These are phyloP conservation scores for Dexiosoma caninum DNA, from an alignment of 2,888 invertebrate genomes.

Conservation along the genomic window DNA sequence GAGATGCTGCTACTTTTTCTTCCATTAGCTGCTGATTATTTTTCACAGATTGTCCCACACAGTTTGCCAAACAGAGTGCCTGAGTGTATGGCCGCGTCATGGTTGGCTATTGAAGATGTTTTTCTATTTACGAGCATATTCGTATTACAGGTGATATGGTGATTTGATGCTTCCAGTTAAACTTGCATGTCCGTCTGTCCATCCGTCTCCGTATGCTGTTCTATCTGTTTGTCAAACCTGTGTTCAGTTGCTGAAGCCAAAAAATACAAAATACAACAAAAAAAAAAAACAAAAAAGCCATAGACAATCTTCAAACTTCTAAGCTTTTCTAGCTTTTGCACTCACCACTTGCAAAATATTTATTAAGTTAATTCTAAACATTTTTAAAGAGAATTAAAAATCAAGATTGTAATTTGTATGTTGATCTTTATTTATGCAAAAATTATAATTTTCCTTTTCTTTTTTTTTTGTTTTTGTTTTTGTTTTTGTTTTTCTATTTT, in stretches of 20 bases:
- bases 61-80: slow-evolving; percentile 12
- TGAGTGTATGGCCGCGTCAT: not conserved
- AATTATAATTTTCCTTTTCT: too few species aligned
- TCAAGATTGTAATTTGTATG: slow-evolving; percentile 40
- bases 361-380: slow-evolving; percentile 48
- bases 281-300: too few species aligned
- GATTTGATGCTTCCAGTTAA: slow-evolving; percentile 54
- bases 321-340: slow-evolving; percentile 28
- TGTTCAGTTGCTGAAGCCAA: slow-evolving; percentile 33
- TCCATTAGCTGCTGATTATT: not conserved
- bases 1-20: slow-evolving; percentile 46
- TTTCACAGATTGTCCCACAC: slow-evolving; percentile 54
- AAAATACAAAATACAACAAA: too few species aligned
- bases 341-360: slow-evolving; percentile 52
- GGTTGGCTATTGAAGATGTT: slow-evolving; percentile 26
- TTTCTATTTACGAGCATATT: slow-evolving; percentile 31
- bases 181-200: not conserved
- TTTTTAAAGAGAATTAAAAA: slow-evolving; percentile 26
- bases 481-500: too few species aligned
- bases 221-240: slow-evolving; percentile 55
- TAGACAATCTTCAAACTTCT: too few species aligned
- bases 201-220: not conserved
- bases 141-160: slow-evolving; percentile 52
- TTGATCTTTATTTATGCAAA: too few species aligned
- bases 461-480: too few species aligned